Conservation (phyloP, 2,113 vertebrate genomes). For the Ceyx margarethae region DNA sequence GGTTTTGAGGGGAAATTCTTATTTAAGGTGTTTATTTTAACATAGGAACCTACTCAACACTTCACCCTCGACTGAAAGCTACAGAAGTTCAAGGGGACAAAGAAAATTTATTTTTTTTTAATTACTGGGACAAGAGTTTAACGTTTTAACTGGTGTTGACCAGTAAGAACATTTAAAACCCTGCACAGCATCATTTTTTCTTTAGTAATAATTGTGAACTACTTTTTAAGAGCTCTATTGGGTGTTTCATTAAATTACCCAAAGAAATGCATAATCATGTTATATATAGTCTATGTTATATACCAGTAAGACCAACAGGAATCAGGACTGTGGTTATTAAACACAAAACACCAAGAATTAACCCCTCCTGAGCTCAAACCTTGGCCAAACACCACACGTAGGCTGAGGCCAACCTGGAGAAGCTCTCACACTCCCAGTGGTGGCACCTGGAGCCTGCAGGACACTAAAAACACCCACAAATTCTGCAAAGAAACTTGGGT, state of each 20-base stretch:
- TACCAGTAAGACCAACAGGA: not conserved
- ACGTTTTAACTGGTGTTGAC: not conserved
- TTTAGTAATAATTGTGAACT: not conserved
- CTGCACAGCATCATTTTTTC: not conserved
- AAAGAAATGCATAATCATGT: not conserved
- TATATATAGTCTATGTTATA: not conserved
- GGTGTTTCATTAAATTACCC: not conserved
- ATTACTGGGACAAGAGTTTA: not conserved
- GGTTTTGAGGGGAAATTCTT: not conserved
- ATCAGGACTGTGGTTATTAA: not conserved
- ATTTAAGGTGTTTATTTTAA: not conserved
- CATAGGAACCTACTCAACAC: not conserved
- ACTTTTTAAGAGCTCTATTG: no score
- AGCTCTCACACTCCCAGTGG: accelerated
- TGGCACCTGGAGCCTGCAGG: not conserved
- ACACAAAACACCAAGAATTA: not conserved
- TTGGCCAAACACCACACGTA: not conserved
- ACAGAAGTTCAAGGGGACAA: not conserved
- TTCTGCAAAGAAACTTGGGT: not conserved
- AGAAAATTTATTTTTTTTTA: not conserved
- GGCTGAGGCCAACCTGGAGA: not conserved
- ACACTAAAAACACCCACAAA: not conserved
- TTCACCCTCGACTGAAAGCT: not conserved
- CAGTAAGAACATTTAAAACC: not conserved
- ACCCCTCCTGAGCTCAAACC: not conserved